phyloP scores from a whole-genome alignment of 53 echinoderm and acorn worm genomes.

The Zoroaster sp. region DNA sequence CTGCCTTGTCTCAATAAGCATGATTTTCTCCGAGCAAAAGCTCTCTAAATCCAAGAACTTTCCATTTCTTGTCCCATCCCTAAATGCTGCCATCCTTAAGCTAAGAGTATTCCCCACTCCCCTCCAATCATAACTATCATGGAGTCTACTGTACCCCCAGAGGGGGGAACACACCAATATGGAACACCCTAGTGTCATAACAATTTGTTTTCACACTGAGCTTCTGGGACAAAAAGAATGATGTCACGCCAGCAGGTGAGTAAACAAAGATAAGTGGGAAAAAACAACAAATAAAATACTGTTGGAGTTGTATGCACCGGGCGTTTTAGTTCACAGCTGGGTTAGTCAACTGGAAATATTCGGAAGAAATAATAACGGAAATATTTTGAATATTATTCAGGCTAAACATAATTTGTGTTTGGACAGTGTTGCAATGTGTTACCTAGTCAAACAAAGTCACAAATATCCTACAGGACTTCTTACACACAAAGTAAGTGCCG shows the following conservation, averaged over 20 bases:
- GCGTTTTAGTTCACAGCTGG: not conserved
- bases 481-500: not conserved
- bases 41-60: not conserved
- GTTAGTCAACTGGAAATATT: not conserved
- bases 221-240: constrained; percentile 16
- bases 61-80: not conserved
- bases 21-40: not conserved
- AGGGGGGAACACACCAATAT: not conserved
- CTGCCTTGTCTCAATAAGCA: not conserved
- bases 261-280: constrained; percentile 23
- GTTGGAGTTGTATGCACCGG: not conserved
- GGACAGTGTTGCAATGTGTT: not conserved
- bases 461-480: not conserved
- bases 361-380: not conserved
- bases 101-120: not conserved
- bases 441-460: not conserved
- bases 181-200: constrained; percentile 28
- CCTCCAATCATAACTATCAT: not conserved
- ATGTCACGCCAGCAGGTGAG: constrained; percentile 33
- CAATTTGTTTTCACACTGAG: constrained; percentile 51
- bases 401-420: not conserved
- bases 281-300: constrained; percentile 7
- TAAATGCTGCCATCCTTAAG: not conserved
- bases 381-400: not conserved
- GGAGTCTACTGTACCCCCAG: not conserved